A percentile compares a stretch with the other conserved stretches of the same genome.
Evolutionary conservation across 2,888 invertebrate species (phyloP).

Genomic region (Metallyticus violacea): DNA sequence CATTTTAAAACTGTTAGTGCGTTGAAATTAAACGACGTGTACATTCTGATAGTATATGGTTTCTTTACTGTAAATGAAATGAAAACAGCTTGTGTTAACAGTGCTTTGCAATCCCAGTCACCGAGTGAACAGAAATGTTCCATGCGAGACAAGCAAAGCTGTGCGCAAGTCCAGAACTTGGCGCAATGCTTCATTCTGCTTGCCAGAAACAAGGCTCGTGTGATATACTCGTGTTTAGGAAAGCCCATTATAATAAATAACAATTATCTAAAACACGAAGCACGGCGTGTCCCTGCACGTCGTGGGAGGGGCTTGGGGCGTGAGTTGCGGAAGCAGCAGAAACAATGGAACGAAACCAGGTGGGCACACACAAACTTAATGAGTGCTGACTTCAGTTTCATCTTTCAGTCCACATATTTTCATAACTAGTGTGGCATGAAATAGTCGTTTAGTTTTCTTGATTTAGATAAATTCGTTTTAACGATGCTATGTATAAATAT

Average conservation of each 20-base stretch:
- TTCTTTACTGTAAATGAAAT: too few relatives aligned
- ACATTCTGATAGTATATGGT: too few relatives aligned
- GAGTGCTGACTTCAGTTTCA: background rate
- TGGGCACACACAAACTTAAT: background rate
- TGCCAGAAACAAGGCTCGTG: background rate
- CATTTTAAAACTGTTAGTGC: too few relatives aligned
- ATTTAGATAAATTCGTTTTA: too few relatives aligned
- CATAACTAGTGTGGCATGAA: too few relatives aligned
- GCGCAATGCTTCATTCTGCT: background rate
- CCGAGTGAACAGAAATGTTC: background rate
- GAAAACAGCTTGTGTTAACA: too few relatives aligned
- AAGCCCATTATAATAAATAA: background rate
- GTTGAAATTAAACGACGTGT: too few relatives aligned
- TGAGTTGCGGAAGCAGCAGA: background rate
- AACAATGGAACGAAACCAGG: background rate
- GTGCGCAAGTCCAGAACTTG: background rate
- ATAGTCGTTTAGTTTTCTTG: too few relatives aligned
- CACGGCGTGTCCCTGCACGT: background rate
- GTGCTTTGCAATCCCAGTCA: background rate
- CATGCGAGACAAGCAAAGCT: background rate
- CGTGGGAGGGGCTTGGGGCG: background rate
- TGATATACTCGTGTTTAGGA: background rate
- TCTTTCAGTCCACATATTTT: too few relatives aligned
- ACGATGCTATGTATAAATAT: too few relatives aligned
- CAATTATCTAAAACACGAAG: background rate